Evolutionary conservation across 2,888 invertebrate species (phyloP).

Genomic region (Hemicrepidius hirtus): DNA sequence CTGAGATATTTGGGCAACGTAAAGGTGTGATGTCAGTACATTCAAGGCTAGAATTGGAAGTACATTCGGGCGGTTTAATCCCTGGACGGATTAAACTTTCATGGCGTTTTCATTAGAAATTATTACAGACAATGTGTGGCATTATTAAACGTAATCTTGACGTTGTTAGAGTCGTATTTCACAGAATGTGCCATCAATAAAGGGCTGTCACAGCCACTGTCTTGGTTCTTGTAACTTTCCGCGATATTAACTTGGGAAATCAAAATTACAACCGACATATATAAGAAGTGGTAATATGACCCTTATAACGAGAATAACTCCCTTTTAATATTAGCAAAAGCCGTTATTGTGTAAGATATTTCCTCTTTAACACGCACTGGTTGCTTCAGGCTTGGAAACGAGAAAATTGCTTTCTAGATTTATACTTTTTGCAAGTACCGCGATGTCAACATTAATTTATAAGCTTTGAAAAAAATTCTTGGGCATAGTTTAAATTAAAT

Average conservation of each 20-base stretch:
- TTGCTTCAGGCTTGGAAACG: slow-evolving; percentile 38
- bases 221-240: slow-evolving; percentile 52
- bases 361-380: slow-evolving; percentile 39
- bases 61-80: slow-evolving; percentile 12
- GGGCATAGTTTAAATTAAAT: slow-evolving; percentile 1
- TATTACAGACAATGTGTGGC: slow-evolving; percentile 42
- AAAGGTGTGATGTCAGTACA: slow-evolving; percentile 36
- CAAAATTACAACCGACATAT: slow-evolving; percentile 54
- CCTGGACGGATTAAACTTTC: slow-evolving; percentile 40
- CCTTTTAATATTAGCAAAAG: slow-evolving; percentile 53
- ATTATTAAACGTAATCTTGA: slow-evolving; percentile 51
- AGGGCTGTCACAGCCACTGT: slow-evolving; percentile 46
- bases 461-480: background rate
- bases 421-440: slow-evolving; percentile 3
- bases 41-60: slow-evolving; percentile 36
- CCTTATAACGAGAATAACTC: slow-evolving; percentile 45
- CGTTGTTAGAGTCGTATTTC: slow-evolving; percentile 51
- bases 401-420: slow-evolving; percentile 35
- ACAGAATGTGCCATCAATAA: slow-evolving; percentile 50
- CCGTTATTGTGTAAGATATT: slow-evolving; percentile 47
- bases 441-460: slow-evolving; percentile 6
- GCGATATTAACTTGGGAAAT: slow-evolving; percentile 52
- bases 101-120: slow-evolving; percentile 51
- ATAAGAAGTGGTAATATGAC: slow-evolving; percentile 51
- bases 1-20: slow-evolving; percentile 28